Base-by-base conservation (phyloP, 1,140 invertebrate genomes). In the Magallana ariakensis region DNA sequence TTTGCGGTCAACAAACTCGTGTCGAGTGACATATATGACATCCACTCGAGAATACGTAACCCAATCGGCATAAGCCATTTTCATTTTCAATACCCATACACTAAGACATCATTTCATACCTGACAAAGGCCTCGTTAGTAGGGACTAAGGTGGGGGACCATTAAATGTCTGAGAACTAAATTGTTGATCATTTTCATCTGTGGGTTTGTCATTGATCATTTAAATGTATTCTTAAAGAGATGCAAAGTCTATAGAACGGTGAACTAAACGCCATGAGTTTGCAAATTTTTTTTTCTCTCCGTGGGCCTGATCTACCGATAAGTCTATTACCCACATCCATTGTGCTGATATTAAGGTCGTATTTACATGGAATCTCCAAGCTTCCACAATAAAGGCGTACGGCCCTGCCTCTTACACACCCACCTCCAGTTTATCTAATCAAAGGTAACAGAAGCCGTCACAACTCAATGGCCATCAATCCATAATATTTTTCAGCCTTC, bases 401-500 rank as follows among this genome's bases (percentile, higher is more conserved):
- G 33, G 66, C 66, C 66, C 66, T 26, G 66, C 66, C 66, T 75
- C 66, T 13, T 75, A 75, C 66, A 75, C 66, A 75, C 66, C 66
- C 66, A 75, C 66, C 66, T 11, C 22, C 33, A 75, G 26, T 75
- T 26, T 75, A 75, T 75, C 22, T 75, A 75, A 75, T 75, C 66
- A 26, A 26, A 75, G 58, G 66, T 75, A 75, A 75, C 66, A 75
- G 66, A 75, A 75, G 66, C 66, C 66, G 66, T 75, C 66, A 75
- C 66, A 75, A 75, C 22, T 75, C 66, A 26, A 75, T 75, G 66
- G 19, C 66, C 33, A 75, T 75, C 66, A 75, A 75, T 75, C 66
- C 66, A 75, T 75, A 75, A 75, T 75, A 75, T 75, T 75, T 75
- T 75, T 75, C 66, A 75, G 66, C 66, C 66, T 75, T 75, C 66